phyloP scores from a whole-genome alignment of 1,140 invertebrate genomes.

The Hyphantria cunea region DNA sequence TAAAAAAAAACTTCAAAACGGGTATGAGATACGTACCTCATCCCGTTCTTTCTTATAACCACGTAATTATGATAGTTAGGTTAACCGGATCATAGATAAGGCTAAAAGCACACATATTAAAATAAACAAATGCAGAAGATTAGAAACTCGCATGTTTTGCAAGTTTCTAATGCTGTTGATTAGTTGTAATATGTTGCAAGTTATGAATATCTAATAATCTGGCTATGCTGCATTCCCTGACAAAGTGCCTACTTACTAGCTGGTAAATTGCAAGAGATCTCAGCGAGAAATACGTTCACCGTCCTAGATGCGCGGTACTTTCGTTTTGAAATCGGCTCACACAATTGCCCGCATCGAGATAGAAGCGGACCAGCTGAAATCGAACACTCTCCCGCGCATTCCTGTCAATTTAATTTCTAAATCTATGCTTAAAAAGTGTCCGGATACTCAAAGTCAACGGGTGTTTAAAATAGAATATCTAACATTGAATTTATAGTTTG shows the following conservation, averaged over 20 bases:
- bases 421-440: too few relatives aligned
- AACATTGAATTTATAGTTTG: too few relatives aligned
- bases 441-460: too few relatives aligned
- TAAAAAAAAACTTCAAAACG: too few relatives aligned
- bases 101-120: constrained; percentile 22
- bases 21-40: too few relatives aligned
- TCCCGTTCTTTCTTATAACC: too few relatives aligned
- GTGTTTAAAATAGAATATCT: too few relatives aligned
- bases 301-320: constrained; percentile 80
- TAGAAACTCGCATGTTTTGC: constrained; percentile 53
- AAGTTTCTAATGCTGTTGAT: constrained; percentile 39
- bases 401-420: constrained; percentile 42
- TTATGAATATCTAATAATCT: constrained; percentile 62
- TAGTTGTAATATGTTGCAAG: constrained; percentile 46
- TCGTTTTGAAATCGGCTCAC: constrained; percentile 80
- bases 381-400: constrained; percentile 62
- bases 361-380: constrained; percentile 59
- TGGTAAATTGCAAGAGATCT: constrained; percentile 74
- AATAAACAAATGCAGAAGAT: constrained; percentile 44
- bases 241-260: constrained; percentile 43
- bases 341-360: constrained; percentile 78
- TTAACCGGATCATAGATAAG: constrained; percentile 21
- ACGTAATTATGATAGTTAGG: too few relatives aligned
- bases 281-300: constrained; percentile 77
- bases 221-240: constrained; percentile 52